Evolutionary conservation across 2,797 vertebrate species (phyloP).

Genomic region (Garrulus glandarius): DNA sequence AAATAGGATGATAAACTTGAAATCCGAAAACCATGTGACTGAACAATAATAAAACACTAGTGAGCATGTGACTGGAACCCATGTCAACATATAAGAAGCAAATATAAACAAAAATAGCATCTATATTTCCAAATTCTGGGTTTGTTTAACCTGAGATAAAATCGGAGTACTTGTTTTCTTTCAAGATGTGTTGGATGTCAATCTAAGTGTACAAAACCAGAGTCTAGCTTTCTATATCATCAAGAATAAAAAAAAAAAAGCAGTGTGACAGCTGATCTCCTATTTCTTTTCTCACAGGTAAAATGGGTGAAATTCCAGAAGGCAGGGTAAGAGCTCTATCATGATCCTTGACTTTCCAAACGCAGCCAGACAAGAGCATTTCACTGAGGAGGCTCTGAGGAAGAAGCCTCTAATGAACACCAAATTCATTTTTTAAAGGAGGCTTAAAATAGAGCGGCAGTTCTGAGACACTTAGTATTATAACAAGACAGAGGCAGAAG

Average conservation of each 20-base stretch:
- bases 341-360: background rate
- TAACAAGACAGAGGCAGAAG: background rate
- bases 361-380: background rate
- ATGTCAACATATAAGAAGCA: background rate
- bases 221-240: background rate
- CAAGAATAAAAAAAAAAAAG: background rate
- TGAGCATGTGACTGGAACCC: background rate
- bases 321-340: background rate
- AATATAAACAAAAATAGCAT: background rate
- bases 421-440: background rate
- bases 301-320: background rate
- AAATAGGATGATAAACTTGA: background rate
- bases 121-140: background rate
- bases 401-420: background rate
- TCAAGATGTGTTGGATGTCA: background rate
- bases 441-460: background rate
- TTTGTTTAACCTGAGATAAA: background rate
- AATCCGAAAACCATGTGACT: background rate
- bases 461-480: background rate
- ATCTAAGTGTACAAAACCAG: background rate
- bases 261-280: background rate
- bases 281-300: background rate
- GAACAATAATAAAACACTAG: background rate
- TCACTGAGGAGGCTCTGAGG: background rate
- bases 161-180: background rate